Base-by-base conservation (phyloP, 2,888 invertebrate species). In the Ochropleura leucogaster region DNA sequence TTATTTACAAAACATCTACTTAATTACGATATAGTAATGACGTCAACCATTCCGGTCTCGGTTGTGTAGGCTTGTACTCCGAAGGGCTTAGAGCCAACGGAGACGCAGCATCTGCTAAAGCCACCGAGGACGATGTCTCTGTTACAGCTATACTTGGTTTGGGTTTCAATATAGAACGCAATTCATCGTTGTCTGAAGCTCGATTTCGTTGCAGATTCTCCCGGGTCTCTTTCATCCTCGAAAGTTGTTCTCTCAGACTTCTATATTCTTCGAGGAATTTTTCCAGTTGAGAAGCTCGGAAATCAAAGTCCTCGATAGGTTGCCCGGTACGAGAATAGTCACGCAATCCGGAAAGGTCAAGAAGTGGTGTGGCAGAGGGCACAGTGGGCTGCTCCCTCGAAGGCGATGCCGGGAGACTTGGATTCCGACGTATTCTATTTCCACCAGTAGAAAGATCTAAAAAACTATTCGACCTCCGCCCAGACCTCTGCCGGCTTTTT, bases 231-330 rank as follows among this genome's bases (percentile, higher is more conserved):
- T 98, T 98, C 98, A 98, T 98, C 91, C 97, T 97, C 76, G 98
- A 98, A 82, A 98, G 94, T 92, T 98, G 98, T 90, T 98, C 97
- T 90, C 98, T 98, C 74, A 98, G 96, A 87, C 97, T 97, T 85
- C 98, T 97, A 90, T 98, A 98, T 90, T 98, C 98, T 89, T 98
- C 98, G 63, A 98, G 96, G 92, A 98, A 98, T 73, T 97, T 97
- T 89, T 98, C 98, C 80, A 98, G 94, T 90, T 98, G 98, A 20
- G 98, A 98, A 0, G 98, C 98, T 91, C 98, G 97, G 89, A 98
- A 98, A 90, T 98, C 98, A 92, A 98, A 98, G 64, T 97, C 97
- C 77, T 97, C 97, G 77, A 95, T 92, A 2, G 97, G 95, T 75
- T 93, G 95, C 44, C 94, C 94, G 8, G 94, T 91, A 40, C 94